A percentile compares a stretch with the other conserved stretches of the same genome.
These are phyloP conservation scores for Orthonevra nobilis DNA, from an alignment of 2,888 invertebrate species.

Conservation along the genomic window DNA sequence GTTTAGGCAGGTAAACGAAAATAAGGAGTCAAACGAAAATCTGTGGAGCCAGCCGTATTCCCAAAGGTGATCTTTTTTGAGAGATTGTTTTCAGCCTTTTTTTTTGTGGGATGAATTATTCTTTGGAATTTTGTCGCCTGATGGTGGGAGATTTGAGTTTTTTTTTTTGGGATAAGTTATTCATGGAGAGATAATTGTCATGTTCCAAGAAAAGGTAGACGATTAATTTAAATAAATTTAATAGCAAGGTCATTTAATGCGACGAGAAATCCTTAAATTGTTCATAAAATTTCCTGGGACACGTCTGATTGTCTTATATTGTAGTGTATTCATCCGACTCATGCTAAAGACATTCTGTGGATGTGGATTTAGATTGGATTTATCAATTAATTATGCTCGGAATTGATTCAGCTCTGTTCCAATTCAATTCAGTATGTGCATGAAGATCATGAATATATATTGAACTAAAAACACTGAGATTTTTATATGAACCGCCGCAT, in stretches of 20 bases:
- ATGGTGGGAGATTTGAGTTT: constrained; percentile 59
- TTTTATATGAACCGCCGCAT: too few relatives aligned
- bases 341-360: too few relatives aligned
- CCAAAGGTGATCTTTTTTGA: constrained; percentile 60
- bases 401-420: too few relatives aligned
- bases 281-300: too few relatives aligned
- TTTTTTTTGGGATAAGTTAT: constrained; percentile 6
- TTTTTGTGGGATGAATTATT: constrained; percentile 39
- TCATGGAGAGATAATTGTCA: constrained; percentile 31
- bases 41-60: constrained; percentile 52
- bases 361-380: too few relatives aligned
- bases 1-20: not conserved
- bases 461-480: too few relatives aligned
- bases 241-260: constrained; percentile 55
- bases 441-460: too few relatives aligned
- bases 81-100: constrained; percentile 51
- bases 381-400: too few relatives aligned
- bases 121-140: constrained; percentile 68
- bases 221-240: constrained; percentile 49
- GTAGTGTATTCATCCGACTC: too few relatives aligned
- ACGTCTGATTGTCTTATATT: too few relatives aligned
- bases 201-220: constrained; percentile 51
- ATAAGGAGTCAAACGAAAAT: constrained; percentile 37
- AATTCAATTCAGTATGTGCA: too few relatives aligned
- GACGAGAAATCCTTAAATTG: too few relatives aligned